A percentile compares a stretch with the other conserved stretches of the same genome.
Conservation (phyloP, 1,140 invertebrate genomes). For the Stratiolaelaps scimitus region DNA sequence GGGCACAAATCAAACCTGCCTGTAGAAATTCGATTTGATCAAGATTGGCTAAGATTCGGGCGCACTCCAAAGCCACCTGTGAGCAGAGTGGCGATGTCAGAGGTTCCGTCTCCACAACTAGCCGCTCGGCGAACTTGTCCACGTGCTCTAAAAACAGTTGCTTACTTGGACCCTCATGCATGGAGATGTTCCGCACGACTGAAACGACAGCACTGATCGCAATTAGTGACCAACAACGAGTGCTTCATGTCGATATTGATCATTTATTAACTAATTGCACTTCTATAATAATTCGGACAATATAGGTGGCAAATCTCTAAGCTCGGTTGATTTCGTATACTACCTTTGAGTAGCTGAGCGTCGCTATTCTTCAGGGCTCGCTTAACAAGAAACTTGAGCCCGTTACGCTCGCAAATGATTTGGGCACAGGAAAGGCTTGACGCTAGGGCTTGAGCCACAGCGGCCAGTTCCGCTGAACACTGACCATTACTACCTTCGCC, state of each 20-base stretch:
- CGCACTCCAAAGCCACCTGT: not conserved
- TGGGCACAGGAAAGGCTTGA: slow-evolving; percentile 10
- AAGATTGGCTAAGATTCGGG: slow-evolving; percentile 16
- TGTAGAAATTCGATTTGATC: slow-evolving; percentile 12
- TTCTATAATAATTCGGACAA: too few species aligned
- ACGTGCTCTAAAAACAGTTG: slow-evolving; percentile 22
- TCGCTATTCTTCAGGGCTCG: slow-evolving; percentile 18
- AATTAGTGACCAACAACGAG: too few species aligned
- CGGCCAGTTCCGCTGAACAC: slow-evolving; percentile 7
- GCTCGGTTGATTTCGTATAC: not conserved
- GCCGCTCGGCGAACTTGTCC: slow-evolving; percentile 2
- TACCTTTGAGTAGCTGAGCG: not conserved
- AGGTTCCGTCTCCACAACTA: not conserved
- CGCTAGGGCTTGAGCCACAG: not conserved
- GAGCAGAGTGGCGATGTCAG: not conserved
- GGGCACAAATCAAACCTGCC: too few species aligned
- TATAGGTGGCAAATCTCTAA: too few species aligned
- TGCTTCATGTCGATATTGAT: too few species aligned
- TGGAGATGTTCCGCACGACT: slow-evolving; percentile 19
- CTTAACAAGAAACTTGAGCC: slow-evolving; percentile 9
- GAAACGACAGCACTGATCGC: not conserved
- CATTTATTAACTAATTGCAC: too few species aligned
- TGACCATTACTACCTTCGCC: not conserved
- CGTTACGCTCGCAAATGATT: slow-evolving; percentile 22
- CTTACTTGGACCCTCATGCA: slow-evolving; percentile 21